Conservation (phyloP, 2,888 invertebrate species). For the Meiosimyza platycephala region DNA sequence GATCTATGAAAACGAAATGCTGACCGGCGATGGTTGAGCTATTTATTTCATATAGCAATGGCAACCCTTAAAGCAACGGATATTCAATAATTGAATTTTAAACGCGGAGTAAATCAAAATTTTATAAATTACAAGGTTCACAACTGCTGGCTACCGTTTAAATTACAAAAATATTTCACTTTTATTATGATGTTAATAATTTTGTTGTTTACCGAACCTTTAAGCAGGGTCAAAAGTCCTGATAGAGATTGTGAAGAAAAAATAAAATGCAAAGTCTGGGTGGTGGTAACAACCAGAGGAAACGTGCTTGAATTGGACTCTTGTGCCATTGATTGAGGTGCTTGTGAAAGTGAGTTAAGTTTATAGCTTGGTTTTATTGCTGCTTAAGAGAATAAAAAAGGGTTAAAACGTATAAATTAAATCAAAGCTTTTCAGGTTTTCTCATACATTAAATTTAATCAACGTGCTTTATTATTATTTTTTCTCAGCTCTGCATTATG, state of each 20-base stretch:
- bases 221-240: neutral
- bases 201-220: slow-evolving; percentile 44
- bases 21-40: neutral
- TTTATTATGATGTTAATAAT: slow-evolving; percentile 57
- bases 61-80: neutral
- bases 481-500: slow-evolving; percentile 20
- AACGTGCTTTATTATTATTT: slow-evolving; percentile 2
- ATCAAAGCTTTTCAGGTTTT: neutral
- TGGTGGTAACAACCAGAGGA: neutral
- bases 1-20: no score
- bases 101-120: slow-evolving; percentile 60
- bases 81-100: slow-evolving; percentile 57
- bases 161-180: slow-evolving; percentile 16
- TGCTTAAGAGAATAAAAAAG: slow-evolving; percentile 1
- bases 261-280: neutral
- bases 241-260: neutral
- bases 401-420: neutral
- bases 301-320: neutral
- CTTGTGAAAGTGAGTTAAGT: neutral
- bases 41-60: neutral
- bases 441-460: slow-evolving; percentile 28
- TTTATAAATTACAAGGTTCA: slow-evolving; percentile 50
- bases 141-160: neutral
- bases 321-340: no score
- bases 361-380: neutral